Percentiles rank a stretch among this genome's conserved stretches.
Evolutionary conservation across 1,140 invertebrate genomes (phyloP).

Genomic region (Neuroterus valhalla): DNA sequence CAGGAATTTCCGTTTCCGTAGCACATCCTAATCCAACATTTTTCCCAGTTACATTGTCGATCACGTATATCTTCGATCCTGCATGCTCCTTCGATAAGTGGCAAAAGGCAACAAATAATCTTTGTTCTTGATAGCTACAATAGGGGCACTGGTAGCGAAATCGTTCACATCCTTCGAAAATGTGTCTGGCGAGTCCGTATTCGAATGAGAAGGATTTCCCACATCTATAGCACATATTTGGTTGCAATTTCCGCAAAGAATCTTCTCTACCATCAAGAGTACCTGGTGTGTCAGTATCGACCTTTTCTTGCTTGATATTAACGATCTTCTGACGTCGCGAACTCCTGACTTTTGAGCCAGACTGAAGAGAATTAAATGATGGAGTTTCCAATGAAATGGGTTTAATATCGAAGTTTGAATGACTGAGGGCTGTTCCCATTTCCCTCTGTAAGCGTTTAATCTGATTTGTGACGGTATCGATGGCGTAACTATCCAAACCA

Average conservation of each 20-base stretch:
- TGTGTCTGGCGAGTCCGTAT: conserved; percentile 8
- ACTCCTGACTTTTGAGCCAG: too few species aligned
- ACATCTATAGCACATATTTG: background rate
- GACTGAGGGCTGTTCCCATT: too few species aligned
- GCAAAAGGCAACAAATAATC: background rate
- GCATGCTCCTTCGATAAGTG: background rate
- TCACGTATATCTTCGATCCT: background rate
- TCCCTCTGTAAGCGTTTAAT: too few species aligned
- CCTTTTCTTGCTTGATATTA: background rate
- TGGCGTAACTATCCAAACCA: too few species aligned
- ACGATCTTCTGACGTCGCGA: too few species aligned
- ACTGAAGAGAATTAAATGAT: too few species aligned
- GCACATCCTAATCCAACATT: background rate
- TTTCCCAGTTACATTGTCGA: background rate
- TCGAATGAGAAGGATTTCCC: background rate
- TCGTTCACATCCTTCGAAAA: conserved; percentile 4
- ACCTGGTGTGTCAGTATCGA: background rate
- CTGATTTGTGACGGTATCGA: too few species aligned
- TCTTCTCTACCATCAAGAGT: background rate
- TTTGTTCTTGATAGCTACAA: background rate
- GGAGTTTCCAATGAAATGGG: too few species aligned
- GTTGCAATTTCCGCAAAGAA: background rate
- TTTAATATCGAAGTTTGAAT: too few species aligned
- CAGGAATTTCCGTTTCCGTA: background rate
- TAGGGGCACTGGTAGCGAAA: background rate